Base-by-base conservation (phyloP, 2,113 vertebrate species). In the Anarhynchus alexandrinus region DNA sequence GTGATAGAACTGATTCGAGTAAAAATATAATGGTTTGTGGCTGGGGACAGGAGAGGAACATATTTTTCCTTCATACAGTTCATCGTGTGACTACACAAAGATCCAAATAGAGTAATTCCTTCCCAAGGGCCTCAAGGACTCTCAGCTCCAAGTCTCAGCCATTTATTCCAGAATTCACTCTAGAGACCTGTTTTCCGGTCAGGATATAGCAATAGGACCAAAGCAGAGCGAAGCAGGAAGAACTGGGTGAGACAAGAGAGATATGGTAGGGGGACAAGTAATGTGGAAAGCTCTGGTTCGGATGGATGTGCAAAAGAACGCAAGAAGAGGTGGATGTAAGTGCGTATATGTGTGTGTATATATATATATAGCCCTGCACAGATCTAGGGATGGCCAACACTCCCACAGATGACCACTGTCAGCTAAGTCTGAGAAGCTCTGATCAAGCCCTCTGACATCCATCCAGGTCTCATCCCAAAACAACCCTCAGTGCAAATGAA, bases 261-360 rank as follows among this genome's bases (percentile, higher is more conserved):
- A 21, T 0, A 9, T 1, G 18, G 18, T 0, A 55, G 38, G 11
- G 67, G 11, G 10, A 7, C 4, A 14, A 32, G 26, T 12, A 30
- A 61, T 0, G 2, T 30, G 27, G 26, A 32, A 82, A 76, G 57
- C 12, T 82, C 65, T 82, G 29, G 5, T 47, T 58, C 30, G 45
- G 32, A 30, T 42, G 69, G 13, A 5, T 5, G 7, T 15, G 15
- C 9, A 72, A 17, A 34, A 55, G 40, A 47, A 51, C 0, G 4
- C 6, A 45, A 18, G 12, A 13, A 58, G 36, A 5, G 10, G 5
- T 27, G 34, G 59, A 62, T 29, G 52, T 6, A 12, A 57, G 12
- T 5, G 36, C 62, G 40, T 1, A 7, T 43, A 43, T 45, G 6
- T 45, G 17, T 45, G 18, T 45, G 20, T 47, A 47, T 47, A 20